Conservation (phyloP, 2,797 vertebrate genomes). For the Ciconia nigra region DNA sequence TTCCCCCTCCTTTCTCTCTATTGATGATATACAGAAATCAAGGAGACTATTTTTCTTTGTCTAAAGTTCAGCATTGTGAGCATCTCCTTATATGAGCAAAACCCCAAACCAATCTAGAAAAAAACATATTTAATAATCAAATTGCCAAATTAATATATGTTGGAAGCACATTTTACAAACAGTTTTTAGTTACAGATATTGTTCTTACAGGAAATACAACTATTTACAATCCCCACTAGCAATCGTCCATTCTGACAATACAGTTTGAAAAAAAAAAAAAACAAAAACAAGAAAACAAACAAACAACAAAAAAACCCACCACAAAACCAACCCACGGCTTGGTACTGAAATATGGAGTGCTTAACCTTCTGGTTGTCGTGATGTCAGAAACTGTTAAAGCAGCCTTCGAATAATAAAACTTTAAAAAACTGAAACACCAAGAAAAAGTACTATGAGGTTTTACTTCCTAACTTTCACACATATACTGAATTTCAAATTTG, state of each 20-base stretch:
- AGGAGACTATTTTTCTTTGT: neutral
- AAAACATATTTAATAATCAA: neutral
- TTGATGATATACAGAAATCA: neutral
- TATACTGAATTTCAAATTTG: neutral
- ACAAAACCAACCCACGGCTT: neutral
- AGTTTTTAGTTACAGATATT: neutral
- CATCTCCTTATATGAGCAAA: neutral
- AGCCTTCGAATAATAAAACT: neutral
- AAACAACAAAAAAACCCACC: too few species aligned
- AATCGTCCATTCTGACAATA: neutral
- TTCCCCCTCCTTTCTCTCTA: fast-evolving
- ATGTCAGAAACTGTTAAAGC: neutral
- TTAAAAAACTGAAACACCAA: neutral
- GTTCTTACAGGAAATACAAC: neutral
- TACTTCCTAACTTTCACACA: neutral
- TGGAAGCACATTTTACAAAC: neutral
- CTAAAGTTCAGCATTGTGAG: neutral
- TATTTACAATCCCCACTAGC: neutral
- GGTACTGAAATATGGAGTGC: neutral
- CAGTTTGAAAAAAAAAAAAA: neutral
- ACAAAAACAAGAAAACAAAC: too few species aligned
- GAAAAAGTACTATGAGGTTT: neutral
- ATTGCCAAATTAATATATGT: neutral
- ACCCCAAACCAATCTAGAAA: neutral
- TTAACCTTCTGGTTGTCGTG: neutral